These are phyloP conservation scores for Antedon mediterranea DNA, from an alignment of 53 echinoderm and acorn worm species.

Conservation along the genomic window DNA sequence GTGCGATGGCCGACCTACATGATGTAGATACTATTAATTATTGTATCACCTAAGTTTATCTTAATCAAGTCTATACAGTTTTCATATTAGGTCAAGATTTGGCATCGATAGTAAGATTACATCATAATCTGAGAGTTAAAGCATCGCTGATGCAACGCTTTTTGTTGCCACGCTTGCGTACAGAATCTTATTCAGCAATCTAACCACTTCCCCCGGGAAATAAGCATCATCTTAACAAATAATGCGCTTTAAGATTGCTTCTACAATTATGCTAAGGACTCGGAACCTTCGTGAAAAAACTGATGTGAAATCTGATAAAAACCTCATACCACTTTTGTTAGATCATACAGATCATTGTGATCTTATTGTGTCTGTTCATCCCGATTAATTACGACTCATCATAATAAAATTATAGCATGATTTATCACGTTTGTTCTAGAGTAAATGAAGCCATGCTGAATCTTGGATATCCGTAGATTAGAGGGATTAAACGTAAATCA, in stretches of 20 bases:
- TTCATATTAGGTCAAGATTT: no score
- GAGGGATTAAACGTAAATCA: background rate
- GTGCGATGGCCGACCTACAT: no score
- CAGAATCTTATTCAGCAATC: background rate
- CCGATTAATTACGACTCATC: background rate
- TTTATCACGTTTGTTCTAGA: background rate
- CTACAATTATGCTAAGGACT: background rate
- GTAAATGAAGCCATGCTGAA: background rate
- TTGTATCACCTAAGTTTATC: no score
- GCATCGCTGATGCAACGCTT: background rate
- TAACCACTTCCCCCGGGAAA: background rate
- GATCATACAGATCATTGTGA: background rate
- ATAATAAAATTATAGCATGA: background rate
- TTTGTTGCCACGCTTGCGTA: background rate
- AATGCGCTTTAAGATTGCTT: background rate
- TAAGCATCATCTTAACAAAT: background rate
- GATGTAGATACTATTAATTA: no score
- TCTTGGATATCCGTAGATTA: background rate
- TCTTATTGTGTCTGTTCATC: background rate
- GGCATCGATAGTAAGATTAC: no score
- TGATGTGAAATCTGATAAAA: background rate
- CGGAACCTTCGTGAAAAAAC: background rate
- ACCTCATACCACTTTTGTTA: background rate
- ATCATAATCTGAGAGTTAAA: no score
- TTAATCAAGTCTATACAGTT: no score